phyloP scores from a whole-genome alignment of 2,888 invertebrate genomes.

The Lochmaea crataegi region DNA sequence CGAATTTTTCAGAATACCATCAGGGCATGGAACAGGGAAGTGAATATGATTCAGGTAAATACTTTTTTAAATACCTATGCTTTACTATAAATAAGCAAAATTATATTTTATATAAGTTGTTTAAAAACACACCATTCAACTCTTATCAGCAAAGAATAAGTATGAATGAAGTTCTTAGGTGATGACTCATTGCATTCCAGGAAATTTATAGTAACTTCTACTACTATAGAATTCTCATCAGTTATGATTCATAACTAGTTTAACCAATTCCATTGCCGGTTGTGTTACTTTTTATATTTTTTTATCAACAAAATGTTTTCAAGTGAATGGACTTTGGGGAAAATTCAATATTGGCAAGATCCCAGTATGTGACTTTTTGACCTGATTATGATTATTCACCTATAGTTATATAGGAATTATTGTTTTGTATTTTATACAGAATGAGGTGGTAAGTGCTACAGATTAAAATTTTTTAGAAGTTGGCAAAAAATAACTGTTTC shows the following conservation, averaged over 20 bases:
- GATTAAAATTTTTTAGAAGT: not conserved
- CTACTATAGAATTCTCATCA: conserved; percentile 55
- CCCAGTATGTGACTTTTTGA: conserved; percentile 56
- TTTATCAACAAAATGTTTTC: conserved; percentile 47
- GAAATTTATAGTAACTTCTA: conserved; percentile 56
- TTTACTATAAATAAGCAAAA: conserved; percentile 6
- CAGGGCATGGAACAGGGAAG: conserved; percentile 84
- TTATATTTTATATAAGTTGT: conserved; percentile 6
- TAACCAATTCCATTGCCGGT: conserved; percentile 49
- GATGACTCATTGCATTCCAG: conserved; percentile 57
- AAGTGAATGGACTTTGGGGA: conserved; percentile 58
- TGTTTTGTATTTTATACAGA: not conserved
- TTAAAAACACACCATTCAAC: conserved; percentile 27
- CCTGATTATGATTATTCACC: conserved; percentile 3
- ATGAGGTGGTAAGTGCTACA: conserved; percentile 14
- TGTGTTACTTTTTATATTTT: conserved; percentile 46
- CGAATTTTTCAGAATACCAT: conserved; percentile 77
- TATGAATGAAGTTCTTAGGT: conserved; percentile 56
- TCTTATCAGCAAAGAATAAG: conserved; percentile 18
- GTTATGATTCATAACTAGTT: conserved; percentile 56
- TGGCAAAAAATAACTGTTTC: not conserved
- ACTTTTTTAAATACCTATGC: not conserved
- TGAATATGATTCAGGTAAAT: conserved; percentile 84
- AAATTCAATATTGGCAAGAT: conserved; percentile 63
- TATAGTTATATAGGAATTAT: conserved; percentile 5